Base-by-base conservation (phyloP, 2,113 vertebrate genomes). In the Cyanocitta stelleri region DNA sequence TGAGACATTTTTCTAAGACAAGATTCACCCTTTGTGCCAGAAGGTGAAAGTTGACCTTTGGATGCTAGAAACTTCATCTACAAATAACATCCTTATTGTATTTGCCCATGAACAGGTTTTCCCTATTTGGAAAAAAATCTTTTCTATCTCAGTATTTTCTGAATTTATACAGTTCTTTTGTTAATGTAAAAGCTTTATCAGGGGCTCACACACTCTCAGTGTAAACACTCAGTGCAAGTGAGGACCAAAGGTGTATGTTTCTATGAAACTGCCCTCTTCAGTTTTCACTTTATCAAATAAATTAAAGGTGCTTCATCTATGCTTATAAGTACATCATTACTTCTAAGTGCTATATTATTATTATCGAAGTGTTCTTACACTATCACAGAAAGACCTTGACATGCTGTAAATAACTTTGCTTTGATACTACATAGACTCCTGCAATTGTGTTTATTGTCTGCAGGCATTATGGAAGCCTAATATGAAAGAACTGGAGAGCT, bases 351-450 rank as follows among this genome's bases (percentile, higher is more conserved):
- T 97, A 97, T 97, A 93, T 96, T 97, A 82, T 97, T 97, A 89
- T 95, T 96, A 95, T 97, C 20, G 13, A 78, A 94, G 93, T 58
- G 93, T 96, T 95, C 95, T 94, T 89, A 76, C 51, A 80, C 95
- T 56, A 68, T 96, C 92, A 67, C 87, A 44, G 96, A 72, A 79
- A 97, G 97, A 97, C 98, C 98, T 98, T 98, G 98, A 98, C 97
- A 97, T 68, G 52, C 73, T 84, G 91, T 58, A 89, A 93, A 90
- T 93, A 86, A 75, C 88, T 52, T 93, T 68, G 93, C 96, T 93
- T 93, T 71, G 94, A 97, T 96, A 96, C 91, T 71, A 27, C 97
- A 89, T 48, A 61, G 76, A 79, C 94, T 61, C 63, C 82, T n/a
- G 22, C 58, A 97, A 75, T 77, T 61, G 80, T 85, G 62, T 95